Percentiles rank a stretch among this genome's conserved stretches.
Conservation (phyloP, 2,888 invertebrate genomes). For the Meghimatium bilineatum region DNA sequence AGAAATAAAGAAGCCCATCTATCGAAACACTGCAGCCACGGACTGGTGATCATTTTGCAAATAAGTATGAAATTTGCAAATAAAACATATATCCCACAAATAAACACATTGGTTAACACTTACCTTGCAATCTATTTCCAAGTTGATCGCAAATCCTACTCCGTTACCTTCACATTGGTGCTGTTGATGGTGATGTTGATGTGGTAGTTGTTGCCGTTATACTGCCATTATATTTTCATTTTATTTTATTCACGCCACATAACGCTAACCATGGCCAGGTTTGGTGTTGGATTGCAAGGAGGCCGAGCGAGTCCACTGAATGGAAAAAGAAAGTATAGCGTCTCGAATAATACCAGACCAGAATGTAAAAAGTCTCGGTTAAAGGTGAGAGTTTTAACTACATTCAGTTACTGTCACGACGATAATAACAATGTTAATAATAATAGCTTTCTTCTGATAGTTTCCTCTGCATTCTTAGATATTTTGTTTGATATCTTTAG, state of each 20-base stretch:
- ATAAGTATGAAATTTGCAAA: too few relatives aligned
- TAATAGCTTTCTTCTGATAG: not conserved
- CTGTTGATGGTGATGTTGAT: slow-evolving; percentile 28
- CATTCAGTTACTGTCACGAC: not conserved
- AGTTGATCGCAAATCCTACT: not conserved
- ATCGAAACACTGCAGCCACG: too few relatives aligned
- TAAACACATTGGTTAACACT: not conserved
- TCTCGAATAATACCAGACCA: not conserved
- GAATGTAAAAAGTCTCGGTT: not conserved
- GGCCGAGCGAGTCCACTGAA: not conserved
- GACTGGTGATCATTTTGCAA: too few relatives aligned
- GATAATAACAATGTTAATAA: not conserved
- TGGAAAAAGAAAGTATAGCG: not conserved
- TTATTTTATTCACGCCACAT: slow-evolving; percentile 35
- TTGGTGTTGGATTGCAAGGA: not conserved
- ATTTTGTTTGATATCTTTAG: too few relatives aligned
- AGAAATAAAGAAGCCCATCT: too few relatives aligned
- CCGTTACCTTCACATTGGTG: slow-evolving; percentile 4
- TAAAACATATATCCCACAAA: not conserved
- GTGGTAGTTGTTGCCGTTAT: slow-evolving; percentile 32
- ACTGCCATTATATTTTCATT: slow-evolving; percentile 28
- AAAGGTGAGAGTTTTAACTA: slow-evolving; percentile 9
- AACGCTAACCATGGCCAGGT: not conserved
- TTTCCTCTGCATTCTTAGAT: too few relatives aligned
- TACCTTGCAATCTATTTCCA: not conserved